Conservation (phyloP, 2,113 vertebrate genomes). For the Panthera leo region DNA sequence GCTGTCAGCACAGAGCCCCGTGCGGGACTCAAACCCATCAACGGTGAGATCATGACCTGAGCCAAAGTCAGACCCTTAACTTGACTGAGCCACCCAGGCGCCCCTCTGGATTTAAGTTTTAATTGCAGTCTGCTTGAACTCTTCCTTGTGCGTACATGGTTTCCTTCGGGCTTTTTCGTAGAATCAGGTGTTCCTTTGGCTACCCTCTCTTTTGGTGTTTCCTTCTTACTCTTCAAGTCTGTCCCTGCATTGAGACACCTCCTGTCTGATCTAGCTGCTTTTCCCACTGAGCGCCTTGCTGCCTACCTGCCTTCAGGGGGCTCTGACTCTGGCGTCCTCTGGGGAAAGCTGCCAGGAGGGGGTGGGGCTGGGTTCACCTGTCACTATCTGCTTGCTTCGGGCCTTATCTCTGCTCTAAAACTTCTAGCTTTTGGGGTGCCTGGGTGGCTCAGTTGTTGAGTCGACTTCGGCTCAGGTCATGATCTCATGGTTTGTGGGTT, state of each 20-base stretch:
- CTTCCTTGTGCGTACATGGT: not conserved
- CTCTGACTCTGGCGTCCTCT: not conserved
- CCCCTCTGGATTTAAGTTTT: not conserved
- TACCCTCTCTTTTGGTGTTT: not conserved
- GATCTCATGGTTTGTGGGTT: too few relatives aligned
- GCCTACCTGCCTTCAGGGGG: too few relatives aligned
- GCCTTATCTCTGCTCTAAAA: not conserved
- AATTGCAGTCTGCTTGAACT: not conserved
- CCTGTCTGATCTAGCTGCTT: not conserved
- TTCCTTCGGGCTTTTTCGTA: not conserved
- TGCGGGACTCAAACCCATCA: too few relatives aligned
- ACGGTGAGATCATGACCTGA: too few relatives aligned
- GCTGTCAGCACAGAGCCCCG: too few relatives aligned
- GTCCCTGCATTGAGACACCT: not conserved
- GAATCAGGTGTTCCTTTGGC: not conserved
- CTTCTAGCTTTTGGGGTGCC: not conserved
- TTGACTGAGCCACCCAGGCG: too few relatives aligned
- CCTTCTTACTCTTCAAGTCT: not conserved
- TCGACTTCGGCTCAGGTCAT: too few relatives aligned
- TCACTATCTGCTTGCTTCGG: not conserved
- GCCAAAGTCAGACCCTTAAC: too few relatives aligned
- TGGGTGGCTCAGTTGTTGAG: too few relatives aligned
- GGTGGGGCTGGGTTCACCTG: not conserved
- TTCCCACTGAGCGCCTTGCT: not conserved
- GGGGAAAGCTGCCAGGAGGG: not conserved